phyloP scores from a whole-genome alignment of 2,113 vertebrate species.

The Scortum barcoo region DNA sequence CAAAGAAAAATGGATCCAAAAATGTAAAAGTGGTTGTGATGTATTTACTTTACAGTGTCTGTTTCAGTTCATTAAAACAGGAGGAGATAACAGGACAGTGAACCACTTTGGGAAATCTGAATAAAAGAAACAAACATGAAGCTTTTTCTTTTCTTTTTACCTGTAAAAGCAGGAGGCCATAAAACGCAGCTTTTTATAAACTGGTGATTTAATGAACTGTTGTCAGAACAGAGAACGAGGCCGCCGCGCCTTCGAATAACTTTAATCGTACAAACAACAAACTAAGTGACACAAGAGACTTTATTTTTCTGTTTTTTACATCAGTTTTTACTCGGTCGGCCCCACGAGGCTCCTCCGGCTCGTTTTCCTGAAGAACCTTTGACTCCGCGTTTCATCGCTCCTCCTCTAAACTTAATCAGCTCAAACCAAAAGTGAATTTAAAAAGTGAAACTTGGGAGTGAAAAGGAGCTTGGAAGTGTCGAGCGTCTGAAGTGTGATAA shows the following conservation, averaged over 20 bases:
- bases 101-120: not conserved
- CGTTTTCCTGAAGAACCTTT: slow-evolving; percentile 32
- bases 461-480: slow-evolving; percentile 2
- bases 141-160: slow-evolving; percentile 35
- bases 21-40: not conserved
- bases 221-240: slow-evolving; percentile 59
- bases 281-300: slow-evolving; percentile 34
- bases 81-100: slow-evolving; percentile 5
- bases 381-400: slow-evolving; percentile 33
- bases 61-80: slow-evolving; percentile 31
- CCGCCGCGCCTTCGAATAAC: slow-evolving; percentile 39
- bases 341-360: slow-evolving; percentile 40
- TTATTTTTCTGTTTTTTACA: slow-evolving; percentile 44
- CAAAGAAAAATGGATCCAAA: not conserved
- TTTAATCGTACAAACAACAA: slow-evolving; percentile 51
- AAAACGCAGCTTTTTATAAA: slow-evolving; percentile 59
- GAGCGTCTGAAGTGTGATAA: slow-evolving; percentile 22
- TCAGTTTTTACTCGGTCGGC: slow-evolving; percentile 21
- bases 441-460: slow-evolving; percentile 37
- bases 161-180: slow-evolving; percentile 40
- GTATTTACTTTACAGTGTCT: slow-evolving; percentile 21
- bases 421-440: slow-evolving; percentile 56
- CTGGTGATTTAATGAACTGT: slow-evolving; percentile 20
- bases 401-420: slow-evolving; percentile 43
- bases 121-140: not conserved